phyloP scores from a whole-genome alignment of 2,888 invertebrate species.

The Plagodis dolabraria region DNA sequence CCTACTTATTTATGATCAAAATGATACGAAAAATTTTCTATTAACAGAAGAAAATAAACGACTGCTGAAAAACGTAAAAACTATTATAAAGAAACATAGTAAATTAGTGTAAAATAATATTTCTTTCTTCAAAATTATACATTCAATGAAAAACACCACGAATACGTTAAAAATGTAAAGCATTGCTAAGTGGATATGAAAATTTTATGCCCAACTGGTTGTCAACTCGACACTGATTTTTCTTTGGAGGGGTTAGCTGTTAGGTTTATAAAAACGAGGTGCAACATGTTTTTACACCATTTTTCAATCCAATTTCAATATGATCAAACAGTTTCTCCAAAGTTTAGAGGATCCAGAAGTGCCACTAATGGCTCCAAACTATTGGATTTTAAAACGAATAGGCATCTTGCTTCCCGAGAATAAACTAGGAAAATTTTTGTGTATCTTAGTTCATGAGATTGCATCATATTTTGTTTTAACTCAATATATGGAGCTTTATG shows the following conservation, averaged over 20 bases:
- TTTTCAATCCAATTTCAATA: slow-evolving; percentile 24
- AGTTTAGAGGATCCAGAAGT: slow-evolving; percentile 57
- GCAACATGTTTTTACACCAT: slow-evolving; percentile 17
- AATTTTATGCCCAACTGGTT: slow-evolving; percentile 5
- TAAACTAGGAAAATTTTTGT: slow-evolving; percentile 42
- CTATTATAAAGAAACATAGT: too few species aligned
- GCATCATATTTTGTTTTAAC: slow-evolving; percentile 63
- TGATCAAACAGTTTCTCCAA: slow-evolving; percentile 41
- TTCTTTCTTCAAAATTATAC: slow-evolving; percentile 9
- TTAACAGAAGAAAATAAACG: too few species aligned
- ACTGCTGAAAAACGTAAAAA: too few species aligned
- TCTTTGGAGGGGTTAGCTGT: slow-evolving; percentile 19
- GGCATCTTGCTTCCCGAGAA: slow-evolving; percentile 63
- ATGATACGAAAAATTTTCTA: too few species aligned
- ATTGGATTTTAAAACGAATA: slow-evolving; percentile 59
- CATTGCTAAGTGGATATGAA: slow-evolving; percentile 13
- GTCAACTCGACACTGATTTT: slow-evolving; percentile 3
- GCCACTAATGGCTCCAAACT: slow-evolving; percentile 67
- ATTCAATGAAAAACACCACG: slow-evolving; percentile 10
- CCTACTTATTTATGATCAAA: too few species aligned
- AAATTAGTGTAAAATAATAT: not conserved
- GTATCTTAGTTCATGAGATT: slow-evolving; percentile 56
- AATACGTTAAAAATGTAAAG: slow-evolving; percentile 25
- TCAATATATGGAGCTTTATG: slow-evolving; percentile 67
- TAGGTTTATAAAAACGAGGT: slow-evolving; percentile 39